phyloP scores from a whole-genome alignment of 37 sponge, comb jelly and placozoan species.

The Geodia barretti region DNA sequence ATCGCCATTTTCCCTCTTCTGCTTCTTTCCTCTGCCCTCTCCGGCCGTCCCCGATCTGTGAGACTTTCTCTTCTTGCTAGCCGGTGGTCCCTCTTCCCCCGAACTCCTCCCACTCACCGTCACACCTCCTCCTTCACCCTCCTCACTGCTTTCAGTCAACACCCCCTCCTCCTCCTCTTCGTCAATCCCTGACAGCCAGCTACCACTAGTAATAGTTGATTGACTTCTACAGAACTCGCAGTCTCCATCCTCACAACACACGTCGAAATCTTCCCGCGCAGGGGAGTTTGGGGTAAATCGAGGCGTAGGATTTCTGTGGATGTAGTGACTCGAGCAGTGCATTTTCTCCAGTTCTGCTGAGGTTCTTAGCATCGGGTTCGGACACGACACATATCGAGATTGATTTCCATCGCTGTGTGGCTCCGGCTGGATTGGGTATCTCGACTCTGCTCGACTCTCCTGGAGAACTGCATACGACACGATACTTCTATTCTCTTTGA shows the following conservation, averaged over 20 bases:
- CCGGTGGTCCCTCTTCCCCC: background rate
- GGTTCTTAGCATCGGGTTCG: background rate
- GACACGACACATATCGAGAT: background rate
- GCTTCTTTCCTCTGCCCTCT: too few relatives aligned
- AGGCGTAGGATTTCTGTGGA: background rate
- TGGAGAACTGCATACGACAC: conserved; percentile 8
- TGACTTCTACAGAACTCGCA: conserved; percentile 24
- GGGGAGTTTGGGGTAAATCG: conserved; percentile 26
- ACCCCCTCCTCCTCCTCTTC: too few relatives aligned
- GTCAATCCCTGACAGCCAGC: too few relatives aligned
- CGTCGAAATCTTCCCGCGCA: background rate
- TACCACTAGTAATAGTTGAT: background rate
- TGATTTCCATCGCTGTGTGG: background rate
- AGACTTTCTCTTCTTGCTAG: background rate
- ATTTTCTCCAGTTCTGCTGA: background rate
- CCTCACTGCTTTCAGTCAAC: too few relatives aligned
- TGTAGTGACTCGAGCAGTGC: too few relatives aligned
- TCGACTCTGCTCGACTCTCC: background rate
- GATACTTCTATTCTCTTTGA: background rate
- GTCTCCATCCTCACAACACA: conserved; percentile 50
- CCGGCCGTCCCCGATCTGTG: background rate
- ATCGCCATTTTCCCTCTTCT: too few relatives aligned
- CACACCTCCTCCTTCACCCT: background rate
- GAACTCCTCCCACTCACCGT: background rate
- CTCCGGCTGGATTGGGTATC: background rate